These are phyloP conservation scores for Parasteatoda lunata DNA, from an alignment of 2,888 invertebrate genomes.

Conservation along the genomic window DNA sequence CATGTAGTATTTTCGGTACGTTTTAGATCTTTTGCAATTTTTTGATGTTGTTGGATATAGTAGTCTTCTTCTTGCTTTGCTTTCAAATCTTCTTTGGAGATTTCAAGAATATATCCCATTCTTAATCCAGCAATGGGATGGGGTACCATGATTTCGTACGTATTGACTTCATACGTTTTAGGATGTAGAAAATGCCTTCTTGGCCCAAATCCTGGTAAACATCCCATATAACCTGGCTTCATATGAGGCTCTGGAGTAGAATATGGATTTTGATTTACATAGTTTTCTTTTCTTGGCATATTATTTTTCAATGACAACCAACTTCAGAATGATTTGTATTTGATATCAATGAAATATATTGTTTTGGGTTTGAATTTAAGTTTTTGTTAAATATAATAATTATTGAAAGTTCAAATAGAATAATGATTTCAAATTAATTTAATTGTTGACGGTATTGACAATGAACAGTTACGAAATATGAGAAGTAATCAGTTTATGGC, in stretches of 20 bases:
- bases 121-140: slow-evolving; percentile 35
- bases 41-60: slow-evolving; percentile 16
- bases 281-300: slow-evolving; percentile 30
- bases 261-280: slow-evolving; percentile 29
- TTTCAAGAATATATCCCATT: slow-evolving; percentile 18
- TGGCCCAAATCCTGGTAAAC: slow-evolving; percentile 34
- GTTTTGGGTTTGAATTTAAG: no score
- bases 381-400: no score
- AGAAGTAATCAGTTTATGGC: no score
- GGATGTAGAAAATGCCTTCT: slow-evolving; percentile 10
- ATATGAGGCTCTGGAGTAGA: slow-evolving; percentile 33
- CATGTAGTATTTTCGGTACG: slow-evolving; percentile 6
- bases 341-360: no score
- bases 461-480: no score
- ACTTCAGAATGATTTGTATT: no score
- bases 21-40: slow-evolving; percentile 13
- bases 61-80: slow-evolving; percentile 25
- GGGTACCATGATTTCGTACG: slow-evolving; percentile 28
- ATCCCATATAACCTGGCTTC: slow-evolving; percentile 36
- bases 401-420: no score
- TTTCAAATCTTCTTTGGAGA: background rate
- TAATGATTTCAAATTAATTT: no score
- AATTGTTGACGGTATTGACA: no score
- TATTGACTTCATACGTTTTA: slow-evolving; percentile 11
- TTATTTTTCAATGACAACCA: no score